Base-by-base conservation (phyloP, 1,140 invertebrate species). In the Aphidius gifuensis region DNA sequence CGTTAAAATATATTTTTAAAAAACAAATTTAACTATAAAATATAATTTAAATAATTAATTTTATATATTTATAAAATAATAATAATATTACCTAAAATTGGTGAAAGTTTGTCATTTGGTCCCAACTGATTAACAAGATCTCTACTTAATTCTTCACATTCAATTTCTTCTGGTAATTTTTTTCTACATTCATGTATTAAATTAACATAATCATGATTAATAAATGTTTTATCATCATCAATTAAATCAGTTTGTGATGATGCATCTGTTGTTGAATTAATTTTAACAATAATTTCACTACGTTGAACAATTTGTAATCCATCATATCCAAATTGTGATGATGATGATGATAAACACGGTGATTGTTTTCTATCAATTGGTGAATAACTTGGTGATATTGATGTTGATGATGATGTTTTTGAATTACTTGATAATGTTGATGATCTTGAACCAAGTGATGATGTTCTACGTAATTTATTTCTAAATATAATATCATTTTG, bases 121-220 rank as follows among this genome's bases (percentile, higher is more conserved):
- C 84, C 82, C 58, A 92, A 80, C 61, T 90, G 86, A 74, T 85
- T 87, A 40, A 87, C 87, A 50, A 93, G 82, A 71, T 92, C 89
- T 64, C 87, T 75, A 23, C 88, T 89, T 58, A 92, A 81, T 67
- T 87, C 82, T 68, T 93, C 91, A 79, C 90, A 92, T 66, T 92
- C 91, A 61, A 92, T 84, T 77, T 93, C 92, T 71, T 92, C 91
- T 55, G 87, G 84, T 11, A 88, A 79, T 56, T 89, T 89, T 78
- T 80, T 79, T 56, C 80, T 77, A 4, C 73, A 75, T 7, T 78
- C 65, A 4, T 77, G 77, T 45, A 75, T 54, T 11, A 32, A 32
- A 32, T 32, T 32, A 32, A 64, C 61, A 16, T 39, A 42, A 21
- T 70, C 63, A 16, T 71, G 61, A 6, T 64, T 68, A 2, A 9